phyloP scores from a whole-genome alignment of 2,797 vertebrate species.

The Helicolenus hilgendorfi region DNA sequence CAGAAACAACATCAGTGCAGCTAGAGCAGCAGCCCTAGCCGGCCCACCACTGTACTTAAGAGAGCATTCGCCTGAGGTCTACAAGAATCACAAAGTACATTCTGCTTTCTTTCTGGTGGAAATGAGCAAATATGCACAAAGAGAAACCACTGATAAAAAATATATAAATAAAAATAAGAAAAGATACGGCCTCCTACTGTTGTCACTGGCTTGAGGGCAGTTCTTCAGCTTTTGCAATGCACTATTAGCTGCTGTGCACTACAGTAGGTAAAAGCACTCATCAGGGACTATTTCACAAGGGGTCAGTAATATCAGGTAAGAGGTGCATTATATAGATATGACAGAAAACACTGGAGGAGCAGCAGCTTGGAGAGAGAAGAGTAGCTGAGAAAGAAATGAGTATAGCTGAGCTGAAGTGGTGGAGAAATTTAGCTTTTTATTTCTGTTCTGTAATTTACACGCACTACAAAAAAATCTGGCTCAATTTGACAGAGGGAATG shows the following conservation, averaged over 20 bases:
- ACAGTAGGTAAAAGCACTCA: slow-evolving; percentile 9
- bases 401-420: neutral
- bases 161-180: neutral
- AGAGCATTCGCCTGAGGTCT: neutral
- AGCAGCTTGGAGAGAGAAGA: neutral
- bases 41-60: neutral
- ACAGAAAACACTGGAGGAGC: neutral
- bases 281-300: slow-evolving; percentile 30
- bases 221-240: slow-evolving; percentile 15
- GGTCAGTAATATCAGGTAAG: slow-evolving; percentile 31
- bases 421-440: neutral
- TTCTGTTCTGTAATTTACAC: neutral
- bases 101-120: neutral
- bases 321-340: slow-evolving; percentile 9
- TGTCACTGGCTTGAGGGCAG: neutral
- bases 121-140: slow-evolving; percentile 27
- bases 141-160: neutral
- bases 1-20: neutral
- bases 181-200: neutral
- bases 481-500: neutral
- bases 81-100: neutral
- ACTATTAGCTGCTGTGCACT: neutral
- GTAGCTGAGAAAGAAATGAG: neutral
- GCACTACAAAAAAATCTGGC: neutral
- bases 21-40: neutral